Evolutionary conservation across 2,113 vertebrate genomes (phyloP).

Genomic region (Proteles cristata): DNA sequence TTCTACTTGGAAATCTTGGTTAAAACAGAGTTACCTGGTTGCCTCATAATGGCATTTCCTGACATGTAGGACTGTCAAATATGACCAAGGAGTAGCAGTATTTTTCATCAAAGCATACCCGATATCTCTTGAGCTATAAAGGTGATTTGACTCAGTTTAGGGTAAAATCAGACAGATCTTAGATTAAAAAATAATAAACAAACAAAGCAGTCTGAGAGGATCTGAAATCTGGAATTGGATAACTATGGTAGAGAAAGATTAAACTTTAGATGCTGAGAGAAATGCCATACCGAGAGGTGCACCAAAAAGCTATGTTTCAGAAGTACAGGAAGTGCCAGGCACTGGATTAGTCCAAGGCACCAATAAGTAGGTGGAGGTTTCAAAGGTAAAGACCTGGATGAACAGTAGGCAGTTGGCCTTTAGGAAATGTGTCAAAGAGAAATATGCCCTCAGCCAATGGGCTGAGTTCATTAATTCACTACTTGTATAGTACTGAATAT

Average conservation of each 20-base stretch:
- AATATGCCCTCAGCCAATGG: background rate
- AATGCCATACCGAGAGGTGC: background rate
- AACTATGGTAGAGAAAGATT: background rate
- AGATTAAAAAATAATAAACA: background rate
- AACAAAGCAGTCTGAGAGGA: background rate
- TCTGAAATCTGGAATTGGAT: background rate
- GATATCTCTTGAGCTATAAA: background rate
- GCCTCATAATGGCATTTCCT: background rate
- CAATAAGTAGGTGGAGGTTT: background rate
- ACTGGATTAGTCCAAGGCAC: background rate
- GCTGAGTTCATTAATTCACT: too few species aligned
- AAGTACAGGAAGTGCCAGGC: background rate
- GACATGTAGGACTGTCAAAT: background rate
- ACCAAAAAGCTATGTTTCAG: background rate
- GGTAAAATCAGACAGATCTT: background rate
- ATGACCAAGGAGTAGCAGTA: background rate
- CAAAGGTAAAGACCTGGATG: background rate
- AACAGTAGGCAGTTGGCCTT: background rate
- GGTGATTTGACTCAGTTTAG: background rate
- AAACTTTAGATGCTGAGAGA: background rate
- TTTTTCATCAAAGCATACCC: background rate
- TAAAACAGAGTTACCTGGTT: background rate
- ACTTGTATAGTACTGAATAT: background rate
- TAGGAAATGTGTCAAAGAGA: background rate
- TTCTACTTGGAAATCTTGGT: background rate